These are phyloP conservation scores for Phainopepla nitens DNA, from an alignment of 2,113 vertebrate species.

Conservation along the genomic window DNA sequence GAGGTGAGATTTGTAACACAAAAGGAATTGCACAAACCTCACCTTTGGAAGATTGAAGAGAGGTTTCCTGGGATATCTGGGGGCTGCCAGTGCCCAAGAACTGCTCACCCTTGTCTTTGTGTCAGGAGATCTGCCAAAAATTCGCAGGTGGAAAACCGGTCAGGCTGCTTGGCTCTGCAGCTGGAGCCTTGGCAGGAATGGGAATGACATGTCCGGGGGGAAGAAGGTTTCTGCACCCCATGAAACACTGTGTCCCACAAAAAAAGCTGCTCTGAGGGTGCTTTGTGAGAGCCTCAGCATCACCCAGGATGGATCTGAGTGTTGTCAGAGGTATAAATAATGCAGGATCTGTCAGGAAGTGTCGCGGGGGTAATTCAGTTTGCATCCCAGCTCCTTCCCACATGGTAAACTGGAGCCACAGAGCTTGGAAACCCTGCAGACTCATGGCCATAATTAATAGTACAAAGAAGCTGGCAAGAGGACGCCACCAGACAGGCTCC, in stretches of 20 bases:
- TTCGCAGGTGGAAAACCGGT: neutral
- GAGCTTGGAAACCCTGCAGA: neutral
- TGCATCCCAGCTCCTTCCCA: neutral
- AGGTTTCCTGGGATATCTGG: neutral
- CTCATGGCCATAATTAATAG: neutral
- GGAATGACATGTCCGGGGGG: neutral
- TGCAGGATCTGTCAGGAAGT: accelerated
- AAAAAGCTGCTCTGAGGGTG: neutral
- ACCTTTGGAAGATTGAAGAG: neutral
- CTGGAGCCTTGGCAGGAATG: neutral
- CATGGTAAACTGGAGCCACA: neutral
- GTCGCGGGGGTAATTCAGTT: neutral
- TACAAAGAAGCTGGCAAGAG: neutral
- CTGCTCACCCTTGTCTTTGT: accelerated
- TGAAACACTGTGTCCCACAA: neutral
- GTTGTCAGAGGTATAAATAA: neutral
- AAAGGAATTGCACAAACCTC: neutral
- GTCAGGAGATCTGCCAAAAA: neutral
- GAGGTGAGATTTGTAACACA: neutral
- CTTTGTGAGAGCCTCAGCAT: neutral
- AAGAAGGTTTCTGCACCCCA: neutral
- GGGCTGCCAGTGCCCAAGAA: neutral
- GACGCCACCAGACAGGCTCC: neutral
- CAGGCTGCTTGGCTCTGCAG: neutral
- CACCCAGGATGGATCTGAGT: neutral